Base-by-base conservation (phyloP, 2,113 vertebrate species). In the Ia io region DNA sequence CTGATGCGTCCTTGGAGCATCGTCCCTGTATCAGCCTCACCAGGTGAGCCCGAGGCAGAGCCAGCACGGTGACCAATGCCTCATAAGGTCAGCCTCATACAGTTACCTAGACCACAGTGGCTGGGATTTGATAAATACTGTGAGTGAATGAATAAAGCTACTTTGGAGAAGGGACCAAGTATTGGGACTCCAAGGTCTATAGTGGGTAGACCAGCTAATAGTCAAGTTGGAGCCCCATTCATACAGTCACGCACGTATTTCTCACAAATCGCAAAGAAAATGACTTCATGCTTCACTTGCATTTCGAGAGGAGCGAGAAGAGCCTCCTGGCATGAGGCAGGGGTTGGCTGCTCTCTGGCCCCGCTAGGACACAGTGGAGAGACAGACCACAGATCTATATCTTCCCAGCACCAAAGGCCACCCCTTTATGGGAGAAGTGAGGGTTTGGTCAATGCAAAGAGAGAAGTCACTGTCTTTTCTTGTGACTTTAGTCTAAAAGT, bases 1-100 rank as follows among this genome's bases (percentile, higher is more conserved):
- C 30, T 25, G 4, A 35, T 1, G 11, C 8, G 0, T 5, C 7
- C 3, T 23, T 32, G 0, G 0, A 22, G 73, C 37, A 0, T 40
- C 11, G 1, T 1, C 2, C 4, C 25, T 17, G 25, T 2, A 3
- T 44, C 37, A 9, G 20, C 44, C 40, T 32, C 4, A 0, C 63
- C 35, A 5, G 44, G 63, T 3, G 10, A 35, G 1, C n/a, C 2
- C 1, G 7, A 9, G 47, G 53, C 18, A 9, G 49, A 80, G 78
- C 65, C 63, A 17, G 70, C 0, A 1, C 40, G 0, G 9, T 37
- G 35, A 12, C 35, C 70, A 9, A 9, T 1, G 40, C 5, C 40
- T 49, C 30, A 3, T n/a, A n/a, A 16, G 20, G 5, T 44, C 17
- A 28, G 5, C 35, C 22, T 44, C n/a, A 2, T 32, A 42, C 7